Percentiles rank a stretch among this genome's conserved stretches.
Conservation (phyloP, 92 coral and sea anemone species). For the Parazoanthus darwini region DNA sequence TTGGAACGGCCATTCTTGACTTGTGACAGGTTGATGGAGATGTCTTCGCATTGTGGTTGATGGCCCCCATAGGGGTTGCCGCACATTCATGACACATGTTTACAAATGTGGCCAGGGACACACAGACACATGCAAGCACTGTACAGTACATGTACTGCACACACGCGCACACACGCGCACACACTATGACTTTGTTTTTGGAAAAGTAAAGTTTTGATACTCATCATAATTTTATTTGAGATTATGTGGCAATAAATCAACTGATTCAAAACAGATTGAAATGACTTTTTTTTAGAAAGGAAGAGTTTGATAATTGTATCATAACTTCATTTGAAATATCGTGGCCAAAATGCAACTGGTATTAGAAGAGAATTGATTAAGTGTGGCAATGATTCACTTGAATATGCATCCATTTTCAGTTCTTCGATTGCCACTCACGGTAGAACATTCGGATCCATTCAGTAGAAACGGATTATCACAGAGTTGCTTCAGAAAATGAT, state of each 20-base stretch:
- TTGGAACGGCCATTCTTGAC: background rate
- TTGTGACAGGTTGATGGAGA: background rate
- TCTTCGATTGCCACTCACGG: background rate
- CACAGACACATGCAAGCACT: background rate
- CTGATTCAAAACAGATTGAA: no score
- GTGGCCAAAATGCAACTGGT: background rate
- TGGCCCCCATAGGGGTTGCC: conserved; percentile 13
- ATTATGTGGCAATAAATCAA: background rate
- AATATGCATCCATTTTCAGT: background rate
- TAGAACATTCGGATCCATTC: no score
- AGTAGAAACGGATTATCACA: no score
- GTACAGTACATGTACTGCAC: background rate
- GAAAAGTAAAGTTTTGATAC: no score
- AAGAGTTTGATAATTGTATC: no score
- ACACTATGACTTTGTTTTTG: background rate
- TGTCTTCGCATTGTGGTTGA: conserved; percentile 31
- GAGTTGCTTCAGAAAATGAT: no score
- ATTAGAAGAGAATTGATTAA: no score
- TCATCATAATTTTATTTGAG: background rate
- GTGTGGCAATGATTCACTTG: background rate
- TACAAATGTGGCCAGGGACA: conserved; percentile 8
- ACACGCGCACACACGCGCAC: background rate
- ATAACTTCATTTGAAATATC: no score
- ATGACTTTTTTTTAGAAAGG: no score
- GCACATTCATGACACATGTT: background rate